Evolutionary conservation across 2,113 vertebrate species (phyloP).

Genomic region (Arizona elegans): DNA sequence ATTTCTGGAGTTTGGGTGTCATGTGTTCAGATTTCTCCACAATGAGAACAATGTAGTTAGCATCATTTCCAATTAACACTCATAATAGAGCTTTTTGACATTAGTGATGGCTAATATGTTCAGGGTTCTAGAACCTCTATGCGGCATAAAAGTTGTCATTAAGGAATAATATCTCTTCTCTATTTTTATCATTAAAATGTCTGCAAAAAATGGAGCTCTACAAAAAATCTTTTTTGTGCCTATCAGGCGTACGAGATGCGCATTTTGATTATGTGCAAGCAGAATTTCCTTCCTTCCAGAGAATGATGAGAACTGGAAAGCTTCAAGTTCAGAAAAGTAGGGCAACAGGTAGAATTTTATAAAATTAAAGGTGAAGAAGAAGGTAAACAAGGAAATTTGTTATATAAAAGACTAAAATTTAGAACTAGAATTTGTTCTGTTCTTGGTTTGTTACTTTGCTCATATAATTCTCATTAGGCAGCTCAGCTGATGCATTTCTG

Average conservation of each 20-base stretch:
- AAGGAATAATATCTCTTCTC: not conserved
- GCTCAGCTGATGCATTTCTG: not conserved
- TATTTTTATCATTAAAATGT: not conserved
- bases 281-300: not conserved
- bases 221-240: not conserved
- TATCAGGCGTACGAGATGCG: not conserved
- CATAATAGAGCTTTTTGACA: not conserved
- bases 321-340: not conserved
- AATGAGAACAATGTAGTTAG: not conserved
- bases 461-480: not conserved
- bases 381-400: not conserved
- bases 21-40: not conserved
- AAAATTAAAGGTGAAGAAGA: not conserved
- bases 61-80: slow-evolving; percentile 1
- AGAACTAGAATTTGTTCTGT: not conserved
- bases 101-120: not conserved
- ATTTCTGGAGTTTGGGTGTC: not conserved
- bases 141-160: not conserved
- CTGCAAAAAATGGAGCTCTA: not conserved
- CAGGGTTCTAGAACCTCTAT: not conserved
- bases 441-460: not conserved
- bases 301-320: not conserved
- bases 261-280: not conserved
- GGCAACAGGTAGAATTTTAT: not conserved
- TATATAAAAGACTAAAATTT: not conserved